Evolutionary conservation across 2,797 vertebrate genomes (phyloP).

Genomic region (Etheostoma perlongum): DNA sequence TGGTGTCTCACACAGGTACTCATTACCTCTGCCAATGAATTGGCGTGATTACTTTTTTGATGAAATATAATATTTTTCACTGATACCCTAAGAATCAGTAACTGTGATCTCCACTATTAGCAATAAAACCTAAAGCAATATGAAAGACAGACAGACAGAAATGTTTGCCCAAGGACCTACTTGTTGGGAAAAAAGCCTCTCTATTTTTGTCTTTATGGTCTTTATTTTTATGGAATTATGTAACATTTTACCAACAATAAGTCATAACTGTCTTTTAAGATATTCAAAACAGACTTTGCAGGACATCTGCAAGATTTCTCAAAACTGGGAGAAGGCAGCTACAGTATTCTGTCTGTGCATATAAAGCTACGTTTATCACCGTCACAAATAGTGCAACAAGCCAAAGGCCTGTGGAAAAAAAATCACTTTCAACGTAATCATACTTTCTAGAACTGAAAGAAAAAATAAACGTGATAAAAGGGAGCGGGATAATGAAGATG

Average conservation of each 20-base stretch:
- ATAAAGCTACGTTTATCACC: slow-evolving; percentile 47
- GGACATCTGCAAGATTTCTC: slow-evolving; percentile 35
- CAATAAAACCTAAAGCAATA: not conserved
- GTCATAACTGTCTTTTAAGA: not conserved
- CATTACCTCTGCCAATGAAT: slow-evolving; percentile 2
- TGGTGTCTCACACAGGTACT: slow-evolving; percentile 9
- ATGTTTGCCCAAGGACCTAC: not conserved
- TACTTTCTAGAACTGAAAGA: slow-evolving; percentile 21
- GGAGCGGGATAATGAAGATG: not conserved
- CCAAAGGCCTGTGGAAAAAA: slow-evolving; percentile 48
- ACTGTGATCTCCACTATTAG: not conserved
- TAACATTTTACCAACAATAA: not conserved
- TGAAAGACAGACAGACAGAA: slow-evolving; percentile 3
- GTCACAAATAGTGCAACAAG: slow-evolving; percentile 59
- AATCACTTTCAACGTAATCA: slow-evolving; percentile 23
- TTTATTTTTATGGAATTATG: not conserved
- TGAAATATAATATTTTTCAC: not conserved
- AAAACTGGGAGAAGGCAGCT: slow-evolving; percentile 30
- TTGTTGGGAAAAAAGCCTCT: not conserved
- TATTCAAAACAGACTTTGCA: slow-evolving; percentile 23
- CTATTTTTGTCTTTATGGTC: not conserved
- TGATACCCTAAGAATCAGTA: not conserved
- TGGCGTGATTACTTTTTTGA: not conserved
- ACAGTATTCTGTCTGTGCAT: slow-evolving; percentile 29
- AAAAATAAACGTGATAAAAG: slow-evolving; percentile 39